Percentiles rank a stretch among this genome's conserved stretches.
These are phyloP conservation scores for Habroteleia sp. DNA, from an alignment of 2,888 invertebrate genomes.

Conservation along the genomic window DNA sequence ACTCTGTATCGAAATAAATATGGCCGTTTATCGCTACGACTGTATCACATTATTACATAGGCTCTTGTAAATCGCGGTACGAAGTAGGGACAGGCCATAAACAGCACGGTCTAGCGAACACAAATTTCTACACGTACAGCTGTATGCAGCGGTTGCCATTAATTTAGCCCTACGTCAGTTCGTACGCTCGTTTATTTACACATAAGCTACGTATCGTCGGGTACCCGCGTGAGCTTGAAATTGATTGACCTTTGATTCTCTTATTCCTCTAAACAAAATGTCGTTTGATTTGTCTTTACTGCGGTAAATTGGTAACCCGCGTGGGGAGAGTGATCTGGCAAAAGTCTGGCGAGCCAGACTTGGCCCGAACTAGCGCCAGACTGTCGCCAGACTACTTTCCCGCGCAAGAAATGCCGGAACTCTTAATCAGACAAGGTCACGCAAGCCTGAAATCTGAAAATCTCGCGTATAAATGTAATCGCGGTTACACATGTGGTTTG, in stretches of 20 bases:
- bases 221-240: background rate
- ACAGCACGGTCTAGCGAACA: slow-evolving; percentile 33
- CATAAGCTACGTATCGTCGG: slow-evolving; percentile 6
- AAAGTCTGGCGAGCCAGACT: too few relatives aligned
- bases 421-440: too few relatives aligned
- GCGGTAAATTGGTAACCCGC: too few relatives aligned
- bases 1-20: slow-evolving; percentile 64
- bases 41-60: slow-evolving; percentile 65
- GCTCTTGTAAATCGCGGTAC: slow-evolving; percentile 14
- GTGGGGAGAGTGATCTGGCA: too few relatives aligned
- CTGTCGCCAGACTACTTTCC: too few relatives aligned
- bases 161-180: slow-evolving; percentile 30
- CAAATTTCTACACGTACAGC: slow-evolving; percentile 44
- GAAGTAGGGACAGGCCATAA: slow-evolving; percentile 33
- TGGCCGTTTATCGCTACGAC: slow-evolving; percentile 55
- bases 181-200: slow-evolving; percentile 31
- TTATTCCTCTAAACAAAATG: too few relatives aligned
- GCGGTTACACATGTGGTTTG: too few relatives aligned
- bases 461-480: slow-evolving; percentile 2
- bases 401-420: too few relatives aligned
- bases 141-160: slow-evolving; percentile 29
- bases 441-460: background rate
- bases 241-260: background rate
- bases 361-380: too few relatives aligned
- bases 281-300: too few relatives aligned